A percentile compares a stretch with the other conserved stretches of the same genome.
These are phyloP conservation scores for Melinaea marsaeus DNA, from an alignment of 2,888 invertebrate species.

Conservation along the genomic window DNA sequence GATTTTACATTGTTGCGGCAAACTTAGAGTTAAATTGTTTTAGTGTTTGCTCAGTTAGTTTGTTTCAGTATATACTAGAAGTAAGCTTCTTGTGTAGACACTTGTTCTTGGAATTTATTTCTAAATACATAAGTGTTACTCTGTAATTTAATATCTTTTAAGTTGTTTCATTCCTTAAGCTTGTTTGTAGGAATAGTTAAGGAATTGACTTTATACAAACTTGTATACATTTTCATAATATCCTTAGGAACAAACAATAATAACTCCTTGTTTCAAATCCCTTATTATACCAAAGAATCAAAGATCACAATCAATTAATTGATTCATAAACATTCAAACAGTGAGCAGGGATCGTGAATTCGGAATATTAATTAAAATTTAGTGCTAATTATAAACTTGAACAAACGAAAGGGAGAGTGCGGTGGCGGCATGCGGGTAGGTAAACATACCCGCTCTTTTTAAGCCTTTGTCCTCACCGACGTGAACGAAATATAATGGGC, in stretches of 20 bases:
- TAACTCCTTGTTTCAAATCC: background rate
- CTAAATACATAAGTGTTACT: background rate
- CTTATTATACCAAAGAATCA: constrained; percentile 1
- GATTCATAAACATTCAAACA: constrained; percentile 20
- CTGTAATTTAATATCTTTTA: background rate
- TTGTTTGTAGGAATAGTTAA: no score
- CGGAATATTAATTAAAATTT: constrained; percentile 37
- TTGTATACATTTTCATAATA: no score
- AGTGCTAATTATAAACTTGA: constrained; percentile 41
- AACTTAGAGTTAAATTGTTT: constrained; percentile 8
- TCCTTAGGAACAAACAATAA: no score
- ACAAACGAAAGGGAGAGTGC: constrained; percentile 38
- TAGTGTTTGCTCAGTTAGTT: constrained; percentile 14
- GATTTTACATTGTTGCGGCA: constrained; percentile 17
- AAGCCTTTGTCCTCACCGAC: constrained; percentile 36
- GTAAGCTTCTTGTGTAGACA: background rate
- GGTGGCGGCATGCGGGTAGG: constrained; percentile 54
- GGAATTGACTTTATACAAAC: no score
- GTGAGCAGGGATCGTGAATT: constrained; percentile 23
- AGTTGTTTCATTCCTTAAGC: background rate
- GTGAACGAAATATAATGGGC: constrained; percentile 3
- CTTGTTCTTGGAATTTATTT: constrained; percentile 12
- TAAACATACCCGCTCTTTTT: constrained; percentile 55
- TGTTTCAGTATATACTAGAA: background rate
- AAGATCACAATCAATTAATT: constrained; percentile 18